Evolutionary conservation across 2,888 invertebrate species (phyloP).

Genomic region (Linnaemya tessellans): DNA sequence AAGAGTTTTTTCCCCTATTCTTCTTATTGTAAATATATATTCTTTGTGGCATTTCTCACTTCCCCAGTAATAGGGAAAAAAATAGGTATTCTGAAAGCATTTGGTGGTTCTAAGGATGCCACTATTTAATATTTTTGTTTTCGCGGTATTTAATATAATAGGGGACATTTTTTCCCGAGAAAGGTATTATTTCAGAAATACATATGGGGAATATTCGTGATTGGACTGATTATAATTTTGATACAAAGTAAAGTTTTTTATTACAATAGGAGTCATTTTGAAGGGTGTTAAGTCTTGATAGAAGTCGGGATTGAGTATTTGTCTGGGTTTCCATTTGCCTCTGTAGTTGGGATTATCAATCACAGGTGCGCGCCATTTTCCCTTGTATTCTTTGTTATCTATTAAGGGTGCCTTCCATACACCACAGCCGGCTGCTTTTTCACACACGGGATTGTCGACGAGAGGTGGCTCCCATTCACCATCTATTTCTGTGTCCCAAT

Average conservation of each 20-base stretch:
- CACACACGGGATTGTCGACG: constrained; percentile 94
- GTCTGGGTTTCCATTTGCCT: constrained; percentile 96
- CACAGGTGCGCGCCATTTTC: constrained; percentile 95
- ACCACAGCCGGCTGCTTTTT: constrained; percentile 93
- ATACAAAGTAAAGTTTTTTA: constrained; percentile 77
- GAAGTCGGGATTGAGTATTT: constrained; percentile 95
- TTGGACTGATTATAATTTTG: neutral
- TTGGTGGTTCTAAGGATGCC: no score
- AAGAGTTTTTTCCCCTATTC: no score
- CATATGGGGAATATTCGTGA: no score
- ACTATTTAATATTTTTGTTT: no score
- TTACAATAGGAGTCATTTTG: constrained; percentile 94
- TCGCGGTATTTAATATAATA: no score
- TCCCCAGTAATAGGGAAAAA: no score
- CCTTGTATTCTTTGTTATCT: constrained; percentile 95
- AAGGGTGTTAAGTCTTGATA: constrained; percentile 96
- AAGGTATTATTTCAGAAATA: no score
- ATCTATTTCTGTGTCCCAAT: constrained; percentile 99
- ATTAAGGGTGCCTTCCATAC: constrained; percentile 93
- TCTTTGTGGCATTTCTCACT: no score
- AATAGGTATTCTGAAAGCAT: no score
- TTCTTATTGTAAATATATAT: no score
- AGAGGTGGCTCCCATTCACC: constrained; percentile 99
- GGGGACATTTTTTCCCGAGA: no score
- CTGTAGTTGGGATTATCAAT: constrained; percentile 96